Conservation (phyloP, 37 sponge, comb jelly and placozoan genomes). For the Agelas oroides region DNA sequence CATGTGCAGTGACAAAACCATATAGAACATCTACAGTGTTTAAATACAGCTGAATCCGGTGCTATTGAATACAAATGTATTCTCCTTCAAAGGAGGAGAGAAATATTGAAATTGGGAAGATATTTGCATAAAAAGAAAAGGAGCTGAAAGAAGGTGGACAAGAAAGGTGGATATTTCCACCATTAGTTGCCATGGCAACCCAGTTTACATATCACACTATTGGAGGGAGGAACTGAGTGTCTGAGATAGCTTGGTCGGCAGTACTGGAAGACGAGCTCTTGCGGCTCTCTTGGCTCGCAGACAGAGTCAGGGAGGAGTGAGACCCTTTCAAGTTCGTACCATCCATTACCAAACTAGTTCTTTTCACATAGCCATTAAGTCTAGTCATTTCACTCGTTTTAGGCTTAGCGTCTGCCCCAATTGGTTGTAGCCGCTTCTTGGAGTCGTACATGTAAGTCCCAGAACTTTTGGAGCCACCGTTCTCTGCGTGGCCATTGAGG, state of each 20-base stretch:
- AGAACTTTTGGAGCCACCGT: not conserved
- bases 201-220: not conserved
- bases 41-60: too few relatives aligned
- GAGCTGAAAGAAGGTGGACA: too few relatives aligned
- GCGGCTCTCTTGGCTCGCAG: not conserved
- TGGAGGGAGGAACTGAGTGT: not conserved
- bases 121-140: too few relatives aligned
- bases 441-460: not conserved
- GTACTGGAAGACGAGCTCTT: conserved; percentile 7
- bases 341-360: conserved; percentile 34
- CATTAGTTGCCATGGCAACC: too few relatives aligned
- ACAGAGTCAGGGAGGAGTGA: not conserved
- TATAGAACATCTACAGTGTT: too few relatives aligned
- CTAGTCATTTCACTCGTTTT: not conserved
- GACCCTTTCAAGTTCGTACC: not conserved
- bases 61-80: too few relatives aligned
- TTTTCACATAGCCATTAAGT: conserved; percentile 39
- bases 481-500: conserved; percentile 30
- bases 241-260: conserved; percentile 20
- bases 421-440: conserved; percentile 30
- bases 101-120: too few relatives aligned
- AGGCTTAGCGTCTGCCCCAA: conserved; percentile 19
- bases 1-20: too few relatives aligned
- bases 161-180: too few relatives aligned
- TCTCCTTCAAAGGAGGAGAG: too few relatives aligned